These are phyloP conservation scores for Scaptomyza reducta DNA, from an alignment of 2,888 invertebrate species.

Conservation along the genomic window DNA sequence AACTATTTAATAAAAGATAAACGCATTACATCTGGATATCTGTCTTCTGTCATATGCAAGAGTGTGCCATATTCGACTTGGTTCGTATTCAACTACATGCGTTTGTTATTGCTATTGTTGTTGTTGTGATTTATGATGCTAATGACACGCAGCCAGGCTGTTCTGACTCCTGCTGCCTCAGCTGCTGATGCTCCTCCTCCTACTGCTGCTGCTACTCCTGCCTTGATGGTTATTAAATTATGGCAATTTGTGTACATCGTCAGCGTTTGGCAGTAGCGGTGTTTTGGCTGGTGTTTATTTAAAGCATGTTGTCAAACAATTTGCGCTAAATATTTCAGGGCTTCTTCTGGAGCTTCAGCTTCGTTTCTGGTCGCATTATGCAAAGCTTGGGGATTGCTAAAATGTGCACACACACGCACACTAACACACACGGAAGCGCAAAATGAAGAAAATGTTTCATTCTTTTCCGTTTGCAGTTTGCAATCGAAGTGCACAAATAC, in stretches of 20 bases:
- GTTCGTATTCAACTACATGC: conserved; percentile 25
- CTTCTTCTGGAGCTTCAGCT: conserved; percentile 18
- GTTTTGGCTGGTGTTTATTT: conserved; percentile 68
- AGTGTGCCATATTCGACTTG: background rate
- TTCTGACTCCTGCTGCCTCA: conserved; percentile 31
- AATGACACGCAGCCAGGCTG: conserved; percentile 75
- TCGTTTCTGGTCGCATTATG: conserved; percentile 42
- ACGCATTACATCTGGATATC: no score
- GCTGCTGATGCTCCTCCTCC: conserved; percentile 16
- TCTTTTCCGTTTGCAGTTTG: conserved; percentile 70
- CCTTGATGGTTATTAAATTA: conserved; percentile 80
- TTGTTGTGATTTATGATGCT: conserved; percentile 82
- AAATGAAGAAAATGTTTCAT: conserved; percentile 76
- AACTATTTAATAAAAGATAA: no score
- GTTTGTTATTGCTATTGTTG: conserved; percentile 49
- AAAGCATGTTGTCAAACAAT: conserved; percentile 75
- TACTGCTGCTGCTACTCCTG: conserved; percentile 30
- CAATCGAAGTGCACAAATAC: conserved; percentile 54
- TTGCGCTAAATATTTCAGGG: conserved; percentile 66
- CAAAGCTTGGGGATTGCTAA: conserved; percentile 41
- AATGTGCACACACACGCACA: conserved; percentile 37
- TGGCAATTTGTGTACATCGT: conserved; percentile 76
- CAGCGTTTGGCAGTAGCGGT: conserved; percentile 25
- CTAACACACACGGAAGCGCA: conserved; percentile 58
- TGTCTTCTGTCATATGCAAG: background rate